Base-by-base conservation (phyloP, 2,113 vertebrate species). In the Egretta garzetta region DNA sequence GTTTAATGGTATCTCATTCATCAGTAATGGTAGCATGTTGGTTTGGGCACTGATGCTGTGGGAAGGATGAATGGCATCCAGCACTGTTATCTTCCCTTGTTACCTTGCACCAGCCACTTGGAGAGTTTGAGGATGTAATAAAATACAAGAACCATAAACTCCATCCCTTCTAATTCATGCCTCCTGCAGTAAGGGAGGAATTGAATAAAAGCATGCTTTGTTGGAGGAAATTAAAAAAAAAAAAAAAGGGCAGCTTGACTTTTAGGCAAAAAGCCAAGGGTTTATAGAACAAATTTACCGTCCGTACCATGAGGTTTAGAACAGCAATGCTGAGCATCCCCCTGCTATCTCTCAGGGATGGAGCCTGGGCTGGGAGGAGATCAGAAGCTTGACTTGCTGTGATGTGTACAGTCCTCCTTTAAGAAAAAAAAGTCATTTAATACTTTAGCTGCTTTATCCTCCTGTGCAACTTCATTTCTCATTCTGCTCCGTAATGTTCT, bases 401-500 rank as follows among this genome's bases (percentile, higher is more conserved):
- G 41, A 33, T 85, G 60, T 76, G 33, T 87, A 45, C 62, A 81
- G 70, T 89, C 47, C 49, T 82, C 53, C 47, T 85, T 93, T 96
- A 90, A 91, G 83, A 74, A 62, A 79, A 79, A 89, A 89, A 92
- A 96, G 60, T 90, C 16, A 88, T 97, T 97, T 96, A 96, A 79
- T 97, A 91, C 83, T 94, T 95, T 0, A 0, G 41, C 91, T 97
- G 67, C 87, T 86, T 96, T 97, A 88, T 95, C 85, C 77, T 96
- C 30, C 55, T 88, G 85, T 79, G 87, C 62, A 90, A 88, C 84
- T 93, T 95, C 67, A 95, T 97, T 95, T 97, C 95, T 98, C 76
- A 96, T 97, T 97, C 95, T 95, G 66, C 86, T 93, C 87, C 2
- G 7, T 93, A 97, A 96, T 96, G 95, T 97, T 97, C 97, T 97